Evolutionary conservation across 2,113 vertebrate genomes (phyloP), one percentile per base, ranked within the genome.

Genomic region (Oncorhynchus tshawytscha): DNA sequence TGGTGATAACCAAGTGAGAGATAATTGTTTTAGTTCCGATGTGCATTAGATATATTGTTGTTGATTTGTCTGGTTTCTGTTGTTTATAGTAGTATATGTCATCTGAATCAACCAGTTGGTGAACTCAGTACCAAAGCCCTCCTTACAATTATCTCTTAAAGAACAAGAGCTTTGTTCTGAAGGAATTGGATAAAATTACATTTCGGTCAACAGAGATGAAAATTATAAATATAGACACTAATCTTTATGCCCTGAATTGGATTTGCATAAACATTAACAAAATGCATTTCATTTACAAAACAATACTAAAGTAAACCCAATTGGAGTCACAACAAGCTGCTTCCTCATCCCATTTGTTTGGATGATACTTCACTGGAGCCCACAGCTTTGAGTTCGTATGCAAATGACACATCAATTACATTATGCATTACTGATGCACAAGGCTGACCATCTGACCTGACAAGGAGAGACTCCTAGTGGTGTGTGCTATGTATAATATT

Each of bases 251-350:
- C 67, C 76, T 76, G 76, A 74, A 78, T 76, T 68, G 72, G 16
- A 87, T 86, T 78, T 81, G 45, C 79, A 86, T 88, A 81, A 45
- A 45, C 39, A 45, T 45, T 2, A 45, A 45, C 39, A 45, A 45
- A 45, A 45, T 45, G 8, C 75, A 79, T 73, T 54, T 84, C 48
- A 78, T 81, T 81, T 71, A 73, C 76, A 71, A 72, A 74, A 79
- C 6, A 78, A 80, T 73, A 54, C 15, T 62, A 11, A 22, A 15
- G 39, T 24, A 49, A 1, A 9, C 2, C 20, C 20, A 39, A 70
- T 64, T 12, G 60, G 64, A 62, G n/a, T 1, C 59, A 62, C 18
- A 62, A 20, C 59, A 62, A 62, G 18, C 5, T 22, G 12, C 59
- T 62, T 7, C 15, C n/a, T 62, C 4, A 6, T 16, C 3, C 12